Evolutionary conservation across 2,888 invertebrate genomes (phyloP).

Genomic region (Dasypolia templi): DNA sequence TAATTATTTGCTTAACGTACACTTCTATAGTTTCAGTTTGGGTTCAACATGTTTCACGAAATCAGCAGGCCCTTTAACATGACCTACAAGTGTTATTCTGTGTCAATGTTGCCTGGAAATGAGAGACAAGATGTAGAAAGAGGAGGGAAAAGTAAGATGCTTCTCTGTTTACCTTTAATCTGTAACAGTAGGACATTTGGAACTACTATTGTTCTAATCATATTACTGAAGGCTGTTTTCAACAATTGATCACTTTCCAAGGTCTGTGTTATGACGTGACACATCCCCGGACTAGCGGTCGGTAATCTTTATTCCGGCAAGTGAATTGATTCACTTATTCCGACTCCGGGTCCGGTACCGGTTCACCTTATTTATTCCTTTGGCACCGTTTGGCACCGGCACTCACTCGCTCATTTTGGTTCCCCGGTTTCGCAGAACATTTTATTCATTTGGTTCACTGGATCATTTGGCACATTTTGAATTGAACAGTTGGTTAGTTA

Average conservation of each 20-base stretch:
- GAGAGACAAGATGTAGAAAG: conserved; percentile 98
- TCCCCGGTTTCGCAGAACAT: no score
- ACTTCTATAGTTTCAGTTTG: conserved; percentile 93
- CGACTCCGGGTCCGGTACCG: no score
- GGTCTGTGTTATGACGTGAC: neutral
- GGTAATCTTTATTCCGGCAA: no score
- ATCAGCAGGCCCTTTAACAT: conserved; percentile 95
- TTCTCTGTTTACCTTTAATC: conserved; percentile 1
- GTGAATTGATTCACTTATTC: no score
- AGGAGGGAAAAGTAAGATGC: conserved; percentile 97
- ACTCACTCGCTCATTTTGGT: no score
- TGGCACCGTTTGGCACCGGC: no score
- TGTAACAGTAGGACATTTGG: neutral
- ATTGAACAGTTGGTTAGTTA: no score
- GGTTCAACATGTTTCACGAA: conserved; percentile 97
- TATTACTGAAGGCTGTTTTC: neutral
- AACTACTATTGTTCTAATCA: neutral
- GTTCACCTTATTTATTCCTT: no score
- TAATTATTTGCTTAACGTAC: conserved; percentile 70
- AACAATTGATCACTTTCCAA: neutral
- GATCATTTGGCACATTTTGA: no score
- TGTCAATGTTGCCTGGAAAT: conserved; percentile 98
- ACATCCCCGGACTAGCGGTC: neutral
- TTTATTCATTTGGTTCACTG: no score
- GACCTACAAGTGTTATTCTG: conserved; percentile 97